Conservation (phyloP, 2,888 invertebrate species). For the Drosophila anomalipes region DNA sequence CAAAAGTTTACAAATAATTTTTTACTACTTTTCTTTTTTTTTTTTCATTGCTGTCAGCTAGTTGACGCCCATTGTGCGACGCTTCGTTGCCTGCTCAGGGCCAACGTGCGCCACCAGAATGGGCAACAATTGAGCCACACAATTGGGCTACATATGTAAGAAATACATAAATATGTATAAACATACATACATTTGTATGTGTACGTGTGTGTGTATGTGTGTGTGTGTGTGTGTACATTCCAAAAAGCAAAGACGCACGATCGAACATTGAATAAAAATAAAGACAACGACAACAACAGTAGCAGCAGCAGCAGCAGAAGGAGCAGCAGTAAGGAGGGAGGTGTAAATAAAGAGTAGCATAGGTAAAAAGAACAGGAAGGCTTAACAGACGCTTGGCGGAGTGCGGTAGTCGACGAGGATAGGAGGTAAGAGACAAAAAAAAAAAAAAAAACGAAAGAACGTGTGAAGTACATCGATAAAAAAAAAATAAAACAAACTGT, state of each 20-base stretch:
- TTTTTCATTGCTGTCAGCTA: constrained; percentile 22
- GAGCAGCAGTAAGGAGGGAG: constrained; percentile 20
- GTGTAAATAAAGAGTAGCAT: constrained; percentile 61
- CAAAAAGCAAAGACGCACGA: constrained; percentile 39
- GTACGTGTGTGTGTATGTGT: not conserved
- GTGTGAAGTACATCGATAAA: constrained; percentile 53
- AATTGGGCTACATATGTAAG: constrained; percentile 60
- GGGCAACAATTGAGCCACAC: constrained; percentile 71
- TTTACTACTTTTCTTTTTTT: not conserved
- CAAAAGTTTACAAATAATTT: constrained; percentile 21
- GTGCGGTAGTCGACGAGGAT: constrained; percentile 1
- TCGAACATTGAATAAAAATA: constrained; percentile 39
- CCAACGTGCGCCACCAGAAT: constrained; percentile 60
- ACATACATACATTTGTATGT: not conserved
- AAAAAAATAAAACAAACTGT: constrained; percentile 20
- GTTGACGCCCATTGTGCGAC: constrained; percentile 64
- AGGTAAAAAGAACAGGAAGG: constrained; percentile 67
- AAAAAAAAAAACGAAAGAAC: constrained; percentile 16
- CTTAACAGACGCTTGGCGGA: constrained; percentile 45
- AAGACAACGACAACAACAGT: not conserved
- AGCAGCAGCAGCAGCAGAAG: not conserved
- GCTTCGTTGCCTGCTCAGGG: constrained; percentile 62
- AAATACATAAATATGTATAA: constrained; percentile 6
- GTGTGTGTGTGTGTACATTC: constrained; percentile 2
- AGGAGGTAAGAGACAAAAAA: constrained; percentile 25